Base-by-base conservation (phyloP, 2,888 invertebrate species). In the Lydus trimaculatus region DNA sequence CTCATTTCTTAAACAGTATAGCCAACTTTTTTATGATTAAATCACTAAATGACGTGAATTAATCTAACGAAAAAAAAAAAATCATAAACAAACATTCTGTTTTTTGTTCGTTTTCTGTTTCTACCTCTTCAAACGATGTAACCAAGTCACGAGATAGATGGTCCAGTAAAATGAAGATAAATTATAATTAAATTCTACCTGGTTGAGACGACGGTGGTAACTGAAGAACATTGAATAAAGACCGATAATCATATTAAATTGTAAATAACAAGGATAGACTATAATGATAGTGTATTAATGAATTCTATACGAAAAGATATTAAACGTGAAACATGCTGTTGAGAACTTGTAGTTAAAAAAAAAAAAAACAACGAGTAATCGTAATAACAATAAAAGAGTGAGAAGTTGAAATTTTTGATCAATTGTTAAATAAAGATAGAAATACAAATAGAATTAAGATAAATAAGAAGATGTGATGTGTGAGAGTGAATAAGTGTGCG, bases 101-200 rank as follows among this genome's bases (percentile, higher is more conserved):
- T n/a, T 31, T 28, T 28, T 28, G 28, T 28, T 28, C 4, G 23
- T 23, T 15, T n/a, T n/a, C n/a, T 28, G 15, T 13, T 28, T 58
- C 5, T 20, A 2, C 20, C 25, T 58, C 58, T 28, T 28, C 1
- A 28, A 15, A 17, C 58, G 4, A 17, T n/a, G n/a, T 31, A 62
- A 62, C 63, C 25, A 28, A 31, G 63, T 63, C 62, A 59, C 61
- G 43, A 33, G 74, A 70, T 67, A 72, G 72, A 71, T 65, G 72
- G 61, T 17, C 20, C 61, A 39, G 61, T 65, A 65, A 74, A 76
- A 78, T 77, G 77, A 76, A 79, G 78, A 80, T 78, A 79, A 79
- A 79, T 78, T 78, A 79, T 79, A 80, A 80, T 80, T 78, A 79
- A 79, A 79, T 74, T 9, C 70, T 64, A 72, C 69, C 69, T 70